A percentile compares a stretch with the other conserved stretches of the same genome.
phyloP scores from a whole-genome alignment of 1,140 invertebrate genomes.

The Orius laevigatus region DNA sequence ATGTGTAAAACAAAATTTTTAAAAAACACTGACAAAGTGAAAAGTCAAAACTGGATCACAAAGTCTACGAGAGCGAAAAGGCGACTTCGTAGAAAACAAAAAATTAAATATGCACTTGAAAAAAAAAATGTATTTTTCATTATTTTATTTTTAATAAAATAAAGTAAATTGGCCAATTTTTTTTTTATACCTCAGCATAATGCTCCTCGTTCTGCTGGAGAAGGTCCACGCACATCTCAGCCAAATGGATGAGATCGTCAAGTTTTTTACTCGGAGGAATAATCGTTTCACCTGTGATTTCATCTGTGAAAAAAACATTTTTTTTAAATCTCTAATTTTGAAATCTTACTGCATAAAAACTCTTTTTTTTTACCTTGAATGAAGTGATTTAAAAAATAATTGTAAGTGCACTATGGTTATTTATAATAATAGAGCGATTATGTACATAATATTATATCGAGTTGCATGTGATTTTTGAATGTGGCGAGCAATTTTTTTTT shows the following conservation, averaged over 20 bases:
- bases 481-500: too few relatives aligned
- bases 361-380: too few relatives aligned
- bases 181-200: slow-evolving; percentile 81
- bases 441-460: too few relatives aligned
- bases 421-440: too few relatives aligned
- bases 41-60: too few relatives aligned
- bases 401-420: too few relatives aligned
- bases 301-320: slow-evolving; percentile 37
- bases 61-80: not conserved
- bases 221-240: slow-evolving; percentile 94
- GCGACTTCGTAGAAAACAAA: not conserved
- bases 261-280: slow-evolving; percentile 75
- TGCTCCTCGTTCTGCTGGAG: slow-evolving; percentile 99
- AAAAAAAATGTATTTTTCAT: not conserved
- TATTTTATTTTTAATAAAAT: not conserved
- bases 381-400: too few relatives aligned
- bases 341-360: too few relatives aligned
- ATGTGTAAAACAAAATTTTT: too few relatives aligned
- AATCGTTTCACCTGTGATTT: slow-evolving; percentile 63
- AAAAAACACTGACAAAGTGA: too few relatives aligned
- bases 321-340: not conserved
- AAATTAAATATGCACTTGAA: not conserved
- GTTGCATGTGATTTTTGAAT: too few relatives aligned
- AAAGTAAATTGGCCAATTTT: not conserved
- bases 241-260: slow-evolving; percentile 91